Conservation (phyloP, 1,140 invertebrate species). For the Coenobita brevimanus region DNA sequence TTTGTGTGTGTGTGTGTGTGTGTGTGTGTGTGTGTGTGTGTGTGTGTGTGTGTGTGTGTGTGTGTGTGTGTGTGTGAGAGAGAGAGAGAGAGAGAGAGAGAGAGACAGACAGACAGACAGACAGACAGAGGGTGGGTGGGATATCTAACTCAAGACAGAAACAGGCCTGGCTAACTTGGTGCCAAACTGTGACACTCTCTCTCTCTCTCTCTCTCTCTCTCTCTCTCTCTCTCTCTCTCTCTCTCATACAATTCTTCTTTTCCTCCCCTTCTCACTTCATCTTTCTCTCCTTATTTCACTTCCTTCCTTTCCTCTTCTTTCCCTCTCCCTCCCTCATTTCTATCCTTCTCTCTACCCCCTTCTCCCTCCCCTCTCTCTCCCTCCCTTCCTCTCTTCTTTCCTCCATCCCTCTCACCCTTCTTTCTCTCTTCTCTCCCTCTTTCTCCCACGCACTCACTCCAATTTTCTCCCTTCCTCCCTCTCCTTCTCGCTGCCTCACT, state of each 20-base stretch:
- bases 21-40: no score
- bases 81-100: no score
- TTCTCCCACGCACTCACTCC: neutral
- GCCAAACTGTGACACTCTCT: no score
- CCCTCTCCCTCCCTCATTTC: neutral
- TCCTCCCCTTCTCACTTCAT: neutral
- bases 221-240: conserved; percentile 2
- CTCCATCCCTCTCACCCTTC: neutral
- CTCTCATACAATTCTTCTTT: neutral
- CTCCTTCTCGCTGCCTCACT: neutral
- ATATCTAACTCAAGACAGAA: no score
- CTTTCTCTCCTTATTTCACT: neutral
- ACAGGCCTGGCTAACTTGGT: no score
- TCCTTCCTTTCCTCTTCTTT: no score
- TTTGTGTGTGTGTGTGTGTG: no score
- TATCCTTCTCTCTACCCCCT: neutral
- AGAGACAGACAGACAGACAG: no score
- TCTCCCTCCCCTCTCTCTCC: neutral
- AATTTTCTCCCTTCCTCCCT: neutral
- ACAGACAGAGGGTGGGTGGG: no score
- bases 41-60: no score
- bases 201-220: neutral
- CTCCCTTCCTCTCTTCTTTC: no score
- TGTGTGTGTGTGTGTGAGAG: no score
- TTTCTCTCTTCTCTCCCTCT: neutral